Evolutionary conservation across 2,888 invertebrate species (phyloP), one percentile per base, ranked within the genome.

Genomic region (Blastobasis lacticolella): DNA sequence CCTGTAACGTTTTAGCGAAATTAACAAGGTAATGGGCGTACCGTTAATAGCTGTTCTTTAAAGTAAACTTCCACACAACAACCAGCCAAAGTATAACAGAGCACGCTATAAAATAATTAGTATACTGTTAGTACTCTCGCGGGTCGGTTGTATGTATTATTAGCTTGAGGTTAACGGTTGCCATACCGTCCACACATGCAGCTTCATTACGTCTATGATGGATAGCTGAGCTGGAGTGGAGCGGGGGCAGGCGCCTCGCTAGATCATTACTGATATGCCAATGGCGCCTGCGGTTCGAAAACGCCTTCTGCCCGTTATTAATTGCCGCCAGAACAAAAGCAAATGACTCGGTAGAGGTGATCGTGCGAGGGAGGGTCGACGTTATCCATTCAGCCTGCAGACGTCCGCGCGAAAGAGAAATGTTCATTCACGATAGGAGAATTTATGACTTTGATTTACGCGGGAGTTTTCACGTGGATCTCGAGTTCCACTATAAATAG

Each of bases 361-460:
- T 87, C 82, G 84, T 74, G 73, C 71, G 71, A 77, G 82, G 73
- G 82, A 78, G 82, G 83, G 83, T 76, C 83, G 81, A 78, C 81
- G 83, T 83, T 85, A 85, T 85, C 86, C 86, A 85, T 87, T 86
- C 84, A 85, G 69, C 73, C 76, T 73, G 76, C 79, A 83, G 86
- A 85, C 85, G 82, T 82, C 81, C 81, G 77, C 78, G 73, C 63
- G 60, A 67, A 84, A 85, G 87, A 86, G 87, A 86, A 86, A 87
- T 87, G 85, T 85, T 85, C 86, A 84, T 85, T 85, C 84, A 84
- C 82, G 86, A 86, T 87, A 86, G 82, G 72, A 78, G 79, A 83
- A 88, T 87, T 87, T 86, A 86, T 86, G 84, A 80, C 81, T 83
- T 84, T 84, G 84, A 86, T 86, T 86, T 86, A 85, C 81, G 82